phyloP scores from a whole-genome alignment of 2,113 vertebrate species.

The Sisor rabdophorus region DNA sequence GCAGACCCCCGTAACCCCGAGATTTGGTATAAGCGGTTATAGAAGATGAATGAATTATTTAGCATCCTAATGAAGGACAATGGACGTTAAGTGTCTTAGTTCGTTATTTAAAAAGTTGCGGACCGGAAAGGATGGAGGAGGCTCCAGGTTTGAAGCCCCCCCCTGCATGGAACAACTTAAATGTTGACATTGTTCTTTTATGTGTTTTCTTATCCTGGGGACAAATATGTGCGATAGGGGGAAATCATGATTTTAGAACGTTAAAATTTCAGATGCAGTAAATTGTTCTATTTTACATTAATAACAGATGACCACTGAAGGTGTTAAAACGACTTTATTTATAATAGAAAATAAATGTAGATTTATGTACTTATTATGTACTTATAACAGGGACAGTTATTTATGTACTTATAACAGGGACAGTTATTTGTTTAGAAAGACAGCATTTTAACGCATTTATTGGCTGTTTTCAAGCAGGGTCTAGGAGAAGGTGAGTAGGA shows the following conservation, averaged over 20 bases:
- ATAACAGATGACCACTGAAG: not conserved
- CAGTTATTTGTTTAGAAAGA: too few relatives aligned
- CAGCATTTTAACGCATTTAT: too few relatives aligned
- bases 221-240: not conserved
- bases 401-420: too few relatives aligned
- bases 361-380: too few relatives aligned
- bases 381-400: too few relatives aligned
- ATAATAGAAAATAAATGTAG: too few relatives aligned
- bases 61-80: too few relatives aligned
- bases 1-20: too few relatives aligned
- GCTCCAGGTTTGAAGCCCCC: not conserved
- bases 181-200: not conserved
- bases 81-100: not conserved
- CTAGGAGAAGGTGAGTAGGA: too few relatives aligned
- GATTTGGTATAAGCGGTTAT: too few relatives aligned
- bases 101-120: not conserved
- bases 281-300: not conserved
- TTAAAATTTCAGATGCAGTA: not conserved
- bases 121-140: not conserved
- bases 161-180: not conserved
- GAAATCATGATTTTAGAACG: not conserved
- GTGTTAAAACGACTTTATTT: not conserved
- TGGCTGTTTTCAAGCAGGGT: too few relatives aligned
- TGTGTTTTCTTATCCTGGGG: not conserved
- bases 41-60: too few relatives aligned